Percentiles rank a stretch among this genome's conserved stretches.
Evolutionary conservation across 64 coral and sea anemone genomes (phyloP).

Genomic region (Pocillopora damicornis): DNA sequence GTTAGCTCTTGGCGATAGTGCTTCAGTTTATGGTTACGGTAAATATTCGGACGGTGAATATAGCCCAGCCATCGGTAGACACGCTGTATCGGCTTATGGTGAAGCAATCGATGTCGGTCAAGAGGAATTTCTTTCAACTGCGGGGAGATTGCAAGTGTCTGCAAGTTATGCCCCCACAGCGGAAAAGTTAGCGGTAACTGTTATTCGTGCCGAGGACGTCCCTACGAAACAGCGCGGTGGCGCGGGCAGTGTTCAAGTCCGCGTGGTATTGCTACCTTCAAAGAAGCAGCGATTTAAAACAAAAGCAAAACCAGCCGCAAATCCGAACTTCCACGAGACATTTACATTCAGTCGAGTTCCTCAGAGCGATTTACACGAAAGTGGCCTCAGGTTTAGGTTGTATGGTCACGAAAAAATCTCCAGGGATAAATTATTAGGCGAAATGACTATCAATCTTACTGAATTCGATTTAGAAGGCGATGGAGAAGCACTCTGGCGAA

Average conservation of each 20-base stretch:
- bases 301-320: slow-evolving; percentile 90
- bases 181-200: slow-evolving; percentile 88
- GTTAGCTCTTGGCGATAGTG: slow-evolving; percentile 81
- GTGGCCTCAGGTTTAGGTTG: slow-evolving; percentile 77
- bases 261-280: slow-evolving; percentile 77
- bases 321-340: slow-evolving; percentile 97
- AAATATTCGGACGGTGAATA: slow-evolving; percentile 90
- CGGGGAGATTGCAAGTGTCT: slow-evolving; percentile 90
- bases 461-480: slow-evolving; percentile 96
- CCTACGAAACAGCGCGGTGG: slow-evolving; percentile 96
- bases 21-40: slow-evolving; percentile 80
- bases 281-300: slow-evolving; percentile 98
- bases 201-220: slow-evolving; percentile 91
- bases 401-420: slow-evolving; percentile 93
- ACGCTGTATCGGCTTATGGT: slow-evolving; percentile 87
- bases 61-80: slow-evolving; percentile 53
- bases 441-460: slow-evolving; percentile 71
- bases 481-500: slow-evolving; percentile 83
- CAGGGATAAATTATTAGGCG: slow-evolving; percentile 85
- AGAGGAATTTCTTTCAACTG: slow-evolving; percentile 87
- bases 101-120: slow-evolving; percentile 54
- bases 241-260: slow-evolving; percentile 78
- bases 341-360: slow-evolving; percentile 91
- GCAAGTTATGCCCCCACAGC: slow-evolving; percentile 98
- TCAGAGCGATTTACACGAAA: slow-evolving; percentile 79